phyloP scores from a whole-genome alignment of 2,888 invertebrate species.

The Sphaeridia pumilis region DNA sequence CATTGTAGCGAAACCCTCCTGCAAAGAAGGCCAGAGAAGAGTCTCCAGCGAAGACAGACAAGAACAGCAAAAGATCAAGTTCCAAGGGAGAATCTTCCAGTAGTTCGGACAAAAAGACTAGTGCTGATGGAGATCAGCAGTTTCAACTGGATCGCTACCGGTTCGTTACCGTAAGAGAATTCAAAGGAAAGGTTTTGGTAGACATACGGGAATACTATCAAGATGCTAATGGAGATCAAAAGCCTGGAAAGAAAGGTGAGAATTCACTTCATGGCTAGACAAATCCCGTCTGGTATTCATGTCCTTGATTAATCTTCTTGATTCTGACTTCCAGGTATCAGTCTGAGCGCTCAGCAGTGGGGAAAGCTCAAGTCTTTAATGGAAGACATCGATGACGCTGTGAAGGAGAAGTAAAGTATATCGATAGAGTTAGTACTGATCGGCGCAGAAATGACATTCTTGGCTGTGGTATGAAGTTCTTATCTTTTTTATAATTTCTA shows the following conservation, averaged over 20 bases:
- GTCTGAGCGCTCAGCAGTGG: constrained; percentile 65
- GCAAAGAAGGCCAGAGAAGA: constrained; percentile 11
- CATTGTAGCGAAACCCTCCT: constrained; percentile 7
- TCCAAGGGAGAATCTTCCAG: too few relatives aligned
- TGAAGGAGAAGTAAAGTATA: too few relatives aligned
- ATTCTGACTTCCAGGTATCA: too few relatives aligned
- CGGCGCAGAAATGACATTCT: too few relatives aligned
- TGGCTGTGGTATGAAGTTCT: too few relatives aligned
- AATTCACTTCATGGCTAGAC: not conserved
- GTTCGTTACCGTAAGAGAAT: constrained; percentile 65
- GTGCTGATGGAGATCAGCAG: constrained; percentile 14
- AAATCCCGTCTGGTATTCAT: not conserved
- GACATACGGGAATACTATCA: constrained; percentile 76
- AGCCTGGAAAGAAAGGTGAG: constrained; percentile 80
- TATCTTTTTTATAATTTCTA: too few relatives aligned
- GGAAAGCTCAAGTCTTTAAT: constrained; percentile 54
- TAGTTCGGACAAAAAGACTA: constrained; percentile 42
- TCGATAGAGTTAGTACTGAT: too few relatives aligned
- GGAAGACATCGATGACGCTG: constrained; percentile 56
- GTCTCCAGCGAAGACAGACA: not conserved
- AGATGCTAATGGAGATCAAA: constrained; percentile 56
- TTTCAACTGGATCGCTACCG: constrained; percentile 56
- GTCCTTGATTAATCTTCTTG: too few relatives aligned
- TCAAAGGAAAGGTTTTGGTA: constrained; percentile 69
- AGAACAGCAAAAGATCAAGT: too few relatives aligned